Evolutionary conservation across 2,113 vertebrate genomes (phyloP), one percentile per base, ranked within the genome.

Genomic region (Noctilio leporinus): DNA sequence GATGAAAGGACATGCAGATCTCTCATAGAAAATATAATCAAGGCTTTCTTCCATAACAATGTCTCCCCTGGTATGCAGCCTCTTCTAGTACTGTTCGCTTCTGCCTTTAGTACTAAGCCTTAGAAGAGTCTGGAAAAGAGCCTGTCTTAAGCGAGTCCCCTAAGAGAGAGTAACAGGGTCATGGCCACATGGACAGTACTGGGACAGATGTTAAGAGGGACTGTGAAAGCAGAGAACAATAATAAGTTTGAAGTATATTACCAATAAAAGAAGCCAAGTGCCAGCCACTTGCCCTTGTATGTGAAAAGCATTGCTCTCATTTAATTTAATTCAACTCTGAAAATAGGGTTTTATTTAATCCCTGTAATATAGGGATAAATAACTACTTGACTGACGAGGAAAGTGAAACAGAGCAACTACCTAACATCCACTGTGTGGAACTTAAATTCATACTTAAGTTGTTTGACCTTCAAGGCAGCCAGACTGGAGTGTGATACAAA

Each of bases 41-140:
- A 59, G 78, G 97, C 91, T 49, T 98, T 95, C 62, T 98, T 98
- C 93, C 92, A 40, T 1, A 15, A n/a, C 1, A 70, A 81, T 78
- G 14, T 67, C 15, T 72, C 95, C 76, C 67, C 98, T 80, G 98
- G 98, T 98, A 97, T 14, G 93, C 17, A 30, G 17, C 35, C 26
- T 57, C 19, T 72, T 8, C 47, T 43, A 15, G 45, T 70, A 12
- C 33, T 16, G 22, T 69, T 95, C 53, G 38, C 47, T 59, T 82
- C 51, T 76, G 35, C 3, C 20, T 69, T 82, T 7, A 49, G 20
- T 28, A 26, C n/a, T n/a, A n/a, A n/a, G n/a, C 77, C 40, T 64
- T 70, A 81, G 51, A 45, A 75, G 16, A 33, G 19, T 76, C 49
- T 80, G 14, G 24, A 47, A 81, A 90, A 69, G 47, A 76, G 30